Evolutionary conservation across 2,888 invertebrate species (phyloP).

Genomic region (Graphium colonna): DNA sequence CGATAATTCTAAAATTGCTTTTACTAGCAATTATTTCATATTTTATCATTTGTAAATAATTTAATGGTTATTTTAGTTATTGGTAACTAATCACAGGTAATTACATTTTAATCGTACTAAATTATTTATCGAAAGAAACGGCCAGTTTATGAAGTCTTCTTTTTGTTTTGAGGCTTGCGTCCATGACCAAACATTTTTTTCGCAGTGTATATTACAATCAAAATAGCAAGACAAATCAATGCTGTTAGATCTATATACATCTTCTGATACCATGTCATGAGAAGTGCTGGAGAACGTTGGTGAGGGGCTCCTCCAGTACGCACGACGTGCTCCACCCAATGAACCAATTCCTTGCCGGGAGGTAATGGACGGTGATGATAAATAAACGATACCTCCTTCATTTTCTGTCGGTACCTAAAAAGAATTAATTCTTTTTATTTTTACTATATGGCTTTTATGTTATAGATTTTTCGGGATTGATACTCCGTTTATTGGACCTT

Average conservation of each 20-base stretch:
- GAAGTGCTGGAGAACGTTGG: slow-evolving; percentile 45
- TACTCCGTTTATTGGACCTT: too few relatives aligned
- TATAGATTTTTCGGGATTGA: too few relatives aligned
- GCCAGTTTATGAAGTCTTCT: neutral
- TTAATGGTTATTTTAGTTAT: too few relatives aligned
- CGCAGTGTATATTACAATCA: neutral
- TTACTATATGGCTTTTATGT: too few relatives aligned
- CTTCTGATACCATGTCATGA: slow-evolving; percentile 47
- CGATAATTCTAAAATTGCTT: too few relatives aligned
- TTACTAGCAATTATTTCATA: too few relatives aligned
- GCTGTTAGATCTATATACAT: slow-evolving; percentile 46
- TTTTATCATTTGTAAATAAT: too few relatives aligned
- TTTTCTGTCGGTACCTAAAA: slow-evolving; percentile 43
- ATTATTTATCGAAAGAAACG: too few relatives aligned
- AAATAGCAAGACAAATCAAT: slow-evolving; percentile 19
- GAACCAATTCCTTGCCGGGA: slow-evolving; percentile 43
- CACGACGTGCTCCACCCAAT: slow-evolving; percentile 54
- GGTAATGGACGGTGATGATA: slow-evolving; percentile 45
- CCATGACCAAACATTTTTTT: neutral
- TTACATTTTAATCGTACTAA: too few relatives aligned
- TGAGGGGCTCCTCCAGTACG: slow-evolving; percentile 47
- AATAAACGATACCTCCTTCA: slow-evolving; percentile 42
- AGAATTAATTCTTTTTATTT: too few relatives aligned
- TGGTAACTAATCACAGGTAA: too few relatives aligned
- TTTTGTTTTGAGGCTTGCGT: neutral